Conservation (phyloP, 2,888 invertebrate species). For the Agrochola lota region DNA sequence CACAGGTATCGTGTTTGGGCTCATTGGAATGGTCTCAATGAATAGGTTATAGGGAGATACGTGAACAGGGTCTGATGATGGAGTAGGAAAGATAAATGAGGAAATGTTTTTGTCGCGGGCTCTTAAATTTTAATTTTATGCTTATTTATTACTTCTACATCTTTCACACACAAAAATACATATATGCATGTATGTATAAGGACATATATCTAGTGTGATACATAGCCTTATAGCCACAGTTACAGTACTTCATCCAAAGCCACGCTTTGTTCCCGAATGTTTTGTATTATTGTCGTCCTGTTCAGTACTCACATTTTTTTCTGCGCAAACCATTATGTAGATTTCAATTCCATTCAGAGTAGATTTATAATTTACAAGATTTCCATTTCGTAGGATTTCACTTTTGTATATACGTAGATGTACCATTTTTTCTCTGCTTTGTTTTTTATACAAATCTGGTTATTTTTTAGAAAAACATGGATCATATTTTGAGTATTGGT, state of each 20-base stretch:
- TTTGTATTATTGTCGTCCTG: conserved; percentile 65
- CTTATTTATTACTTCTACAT: background rate
- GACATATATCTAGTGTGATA: conserved; percentile 12
- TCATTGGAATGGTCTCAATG: no score
- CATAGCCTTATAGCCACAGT: conserved; percentile 31
- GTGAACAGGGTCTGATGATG: no score
- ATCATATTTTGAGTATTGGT: background rate
- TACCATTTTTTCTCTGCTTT: conserved; percentile 25
- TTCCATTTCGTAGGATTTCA: conserved; percentile 64
- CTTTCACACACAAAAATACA: background rate
- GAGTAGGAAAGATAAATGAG: no score
- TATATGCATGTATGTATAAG: background rate
- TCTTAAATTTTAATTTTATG: no score
- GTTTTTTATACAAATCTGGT: conserved; percentile 1
- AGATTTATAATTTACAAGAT: conserved; percentile 72
- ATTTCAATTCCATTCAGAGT: conserved; percentile 71
- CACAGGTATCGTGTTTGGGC: no score
- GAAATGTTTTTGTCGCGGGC: no score
- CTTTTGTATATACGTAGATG: conserved; percentile 61
- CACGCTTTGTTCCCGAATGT: conserved; percentile 65
- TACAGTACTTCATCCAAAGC: conserved; percentile 56
- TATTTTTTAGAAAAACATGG: background rate
- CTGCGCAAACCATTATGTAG: conserved; percentile 67
- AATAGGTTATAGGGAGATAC: no score
- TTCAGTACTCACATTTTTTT: conserved; percentile 64